A percentile compares a stretch with the other conserved stretches of the same genome.
phyloP scores from a whole-genome alignment of 2,888 invertebrate species.

The Eretmocerus hayati region DNA sequence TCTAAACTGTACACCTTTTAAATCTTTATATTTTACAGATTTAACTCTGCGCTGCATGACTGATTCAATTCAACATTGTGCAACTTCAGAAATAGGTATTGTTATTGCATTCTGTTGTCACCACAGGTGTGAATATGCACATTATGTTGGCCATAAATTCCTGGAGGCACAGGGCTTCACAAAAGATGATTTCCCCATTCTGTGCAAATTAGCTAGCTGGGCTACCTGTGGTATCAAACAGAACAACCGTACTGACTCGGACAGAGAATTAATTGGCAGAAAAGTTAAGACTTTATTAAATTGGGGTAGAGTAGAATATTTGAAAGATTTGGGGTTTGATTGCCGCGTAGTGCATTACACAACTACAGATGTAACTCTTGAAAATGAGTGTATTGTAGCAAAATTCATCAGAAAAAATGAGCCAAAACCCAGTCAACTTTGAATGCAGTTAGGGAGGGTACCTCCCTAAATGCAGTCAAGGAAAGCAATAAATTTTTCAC shows the following conservation, averaged over 20 bases:
- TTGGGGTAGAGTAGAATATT: slow-evolving; percentile 62
- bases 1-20: background rate
- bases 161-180: slow-evolving; percentile 53
- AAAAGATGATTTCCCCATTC: slow-evolving; percentile 62
- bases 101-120: slow-evolving; percentile 86
- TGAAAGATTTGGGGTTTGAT: slow-evolving; percentile 55
- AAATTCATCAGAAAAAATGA: slow-evolving; percentile 17
- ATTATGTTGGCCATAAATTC: slow-evolving; percentile 63
- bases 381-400: slow-evolving; percentile 74
- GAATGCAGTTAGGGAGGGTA: too few relatives aligned
- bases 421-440: slow-evolving; percentile 1
- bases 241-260: slow-evolving; percentile 32
- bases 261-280: slow-evolving; percentile 60
- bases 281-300: slow-evolving; percentile 73
- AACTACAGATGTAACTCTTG: slow-evolving; percentile 58
- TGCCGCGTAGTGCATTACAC: slow-evolving; percentile 63
- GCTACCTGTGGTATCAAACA: slow-evolving; percentile 72
- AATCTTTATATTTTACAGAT: slow-evolving; percentile 49
- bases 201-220: slow-evolving; percentile 83
- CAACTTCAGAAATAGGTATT: slow-evolving; percentile 51
- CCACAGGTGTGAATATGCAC: slow-evolving; percentile 69
- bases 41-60: slow-evolving; percentile 64
- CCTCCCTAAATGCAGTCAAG: too few relatives aligned
- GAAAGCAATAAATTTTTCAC: too few relatives aligned
- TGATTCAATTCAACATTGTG: slow-evolving; percentile 40